Conservation (phyloP, 1,140 invertebrate genomes). For the Charaxes varanes region DNA sequence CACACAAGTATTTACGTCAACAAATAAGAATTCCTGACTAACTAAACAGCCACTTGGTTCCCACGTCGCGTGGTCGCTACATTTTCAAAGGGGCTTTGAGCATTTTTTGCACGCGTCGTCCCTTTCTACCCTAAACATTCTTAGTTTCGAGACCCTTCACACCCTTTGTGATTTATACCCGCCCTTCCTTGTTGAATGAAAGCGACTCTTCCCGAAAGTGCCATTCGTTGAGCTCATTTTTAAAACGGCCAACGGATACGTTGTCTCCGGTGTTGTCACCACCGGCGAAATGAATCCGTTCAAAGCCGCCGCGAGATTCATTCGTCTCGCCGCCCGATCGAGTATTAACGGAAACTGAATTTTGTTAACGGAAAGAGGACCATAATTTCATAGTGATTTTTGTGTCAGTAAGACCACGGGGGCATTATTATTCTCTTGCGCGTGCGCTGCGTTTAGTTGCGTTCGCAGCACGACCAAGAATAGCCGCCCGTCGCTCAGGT, state of each 20-base stretch:
- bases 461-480: slow-evolving; percentile 55
- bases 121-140: slow-evolving; percentile 28
- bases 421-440: slow-evolving; percentile 41
- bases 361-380: slow-evolving; percentile 46
- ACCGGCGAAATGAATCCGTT: slow-evolving; percentile 31
- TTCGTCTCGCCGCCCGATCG: slow-evolving; percentile 45
- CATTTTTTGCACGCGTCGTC: slow-evolving; percentile 41
- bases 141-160: slow-evolving; percentile 35
- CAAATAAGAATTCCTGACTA: too few relatives aligned
- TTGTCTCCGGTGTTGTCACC: slow-evolving; percentile 64
- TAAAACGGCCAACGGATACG: slow-evolving; percentile 55
- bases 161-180: slow-evolving; percentile 57
- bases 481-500: slow-evolving; percentile 53
- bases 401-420: slow-evolving; percentile 32
- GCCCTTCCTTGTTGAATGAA: slow-evolving; percentile 28
- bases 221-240: slow-evolving; percentile 55
- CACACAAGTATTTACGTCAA: too few relatives aligned
- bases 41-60: too few relatives aligned
- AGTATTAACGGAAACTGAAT: slow-evolving; percentile 42
- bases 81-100: slow-evolving; percentile 31
- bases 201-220: slow-evolving; percentile 43
- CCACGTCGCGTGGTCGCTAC: slow-evolving; percentile 15
- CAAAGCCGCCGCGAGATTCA: slow-evolving; percentile 33
- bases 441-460: slow-evolving; percentile 61
- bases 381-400: slow-evolving; percentile 41